Base-by-base conservation (phyloP, 2,113 vertebrate genomes). In the Parus major region DNA sequence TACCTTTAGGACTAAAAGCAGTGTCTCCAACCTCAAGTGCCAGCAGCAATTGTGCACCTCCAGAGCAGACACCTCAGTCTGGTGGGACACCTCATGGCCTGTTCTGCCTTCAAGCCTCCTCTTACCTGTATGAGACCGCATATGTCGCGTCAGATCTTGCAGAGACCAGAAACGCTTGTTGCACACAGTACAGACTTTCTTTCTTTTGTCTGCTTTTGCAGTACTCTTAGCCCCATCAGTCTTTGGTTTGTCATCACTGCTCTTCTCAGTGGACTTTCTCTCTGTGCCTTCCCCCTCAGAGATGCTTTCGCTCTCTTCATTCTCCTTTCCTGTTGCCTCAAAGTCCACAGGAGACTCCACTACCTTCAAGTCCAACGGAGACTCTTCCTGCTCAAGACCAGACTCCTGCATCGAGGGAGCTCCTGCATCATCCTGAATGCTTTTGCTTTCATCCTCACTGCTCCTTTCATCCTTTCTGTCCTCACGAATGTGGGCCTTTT, bases 101-200 rank as follows among this genome's bases (percentile, higher is more conserved):
- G 69, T 66, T 92, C 92, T 89, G 69, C 68, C 31, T 68, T 92
- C 65, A 36, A 59, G 60, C 49, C 88, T 94, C 88, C 79, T 90
- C 95, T 97, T 98, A 99, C 99, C 99, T 98, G 99, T 99, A 97
- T 99, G 99, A 36, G 99, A 99, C 94, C 99, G 97, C 98, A 99
- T 99, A 97, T 99, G 99, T 82, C 99, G 96, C 5, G 99, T 99
- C 96, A 99, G 98, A 97, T 99, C 99, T 97, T 99, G 99, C 92
- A 99, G 98, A 31, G 99, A 99, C 99, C 99, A 99, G 98, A 99
- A 99, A 49, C 99, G 97, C 94, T 99, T 99, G 78, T 97, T 98
- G 89, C 99, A 99, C 68, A 99, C 99, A 22, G 96, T 98, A 96
- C 99, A 99, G 92, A 99, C 98, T 96, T 99, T 99, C 97, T 99